phyloP scores from a whole-genome alignment of 2,113 vertebrate genomes.

The Prionailurus bengalensis region DNA sequence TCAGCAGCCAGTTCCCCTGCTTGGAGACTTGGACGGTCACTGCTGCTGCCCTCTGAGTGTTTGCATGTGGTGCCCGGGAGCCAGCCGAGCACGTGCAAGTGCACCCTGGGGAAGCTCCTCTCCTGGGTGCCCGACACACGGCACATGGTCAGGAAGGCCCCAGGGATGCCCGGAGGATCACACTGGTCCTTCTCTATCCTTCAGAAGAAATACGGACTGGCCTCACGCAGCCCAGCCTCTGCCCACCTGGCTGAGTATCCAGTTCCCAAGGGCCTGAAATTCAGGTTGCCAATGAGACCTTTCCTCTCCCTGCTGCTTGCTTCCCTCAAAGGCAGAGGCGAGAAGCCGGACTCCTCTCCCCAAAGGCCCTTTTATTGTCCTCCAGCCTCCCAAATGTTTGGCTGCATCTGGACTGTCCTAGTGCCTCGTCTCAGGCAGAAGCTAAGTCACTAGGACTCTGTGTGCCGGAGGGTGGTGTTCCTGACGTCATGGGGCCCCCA shows the following conservation, averaged over 20 bases:
- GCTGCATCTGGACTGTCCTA: too few species aligned
- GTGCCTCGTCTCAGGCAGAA: neutral
- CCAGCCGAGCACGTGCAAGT: neutral
- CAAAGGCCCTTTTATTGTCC: neutral
- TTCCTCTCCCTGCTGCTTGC: neutral
- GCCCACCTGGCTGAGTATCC: neutral
- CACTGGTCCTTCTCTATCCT: neutral
- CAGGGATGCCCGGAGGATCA: too few species aligned
- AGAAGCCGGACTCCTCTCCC: neutral
- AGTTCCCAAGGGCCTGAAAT: neutral
- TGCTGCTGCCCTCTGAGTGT: neutral
- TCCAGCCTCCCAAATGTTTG: neutral
- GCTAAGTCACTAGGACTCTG: neutral
- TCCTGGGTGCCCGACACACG: accelerated
- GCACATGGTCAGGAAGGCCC: neutral
- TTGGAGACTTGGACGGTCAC: neutral
- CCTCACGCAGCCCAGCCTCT: neutral
- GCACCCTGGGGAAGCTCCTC: neutral
- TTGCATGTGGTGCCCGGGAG: neutral
- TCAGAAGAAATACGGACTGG: neutral
- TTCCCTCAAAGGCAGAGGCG: neutral
- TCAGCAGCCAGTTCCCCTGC: neutral
- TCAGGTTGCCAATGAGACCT: neutral
- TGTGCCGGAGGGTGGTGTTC: neutral
- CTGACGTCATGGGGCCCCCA: neutral